phyloP scores from a whole-genome alignment of 2,113 vertebrate species.

The Rhadina sibilatrix region DNA sequence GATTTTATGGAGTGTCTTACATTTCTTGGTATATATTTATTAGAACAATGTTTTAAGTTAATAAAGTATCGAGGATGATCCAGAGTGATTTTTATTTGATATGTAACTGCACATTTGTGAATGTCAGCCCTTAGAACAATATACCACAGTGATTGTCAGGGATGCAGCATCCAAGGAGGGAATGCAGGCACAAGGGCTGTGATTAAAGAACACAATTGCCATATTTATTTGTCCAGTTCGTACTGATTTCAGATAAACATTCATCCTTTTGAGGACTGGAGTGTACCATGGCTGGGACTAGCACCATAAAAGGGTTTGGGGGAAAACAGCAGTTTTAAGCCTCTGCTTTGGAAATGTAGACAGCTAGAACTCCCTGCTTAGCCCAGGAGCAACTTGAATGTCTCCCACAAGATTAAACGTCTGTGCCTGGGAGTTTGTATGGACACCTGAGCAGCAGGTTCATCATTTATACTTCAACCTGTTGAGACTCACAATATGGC shows the following conservation, averaged over 20 bases:
- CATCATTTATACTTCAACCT: neutral
- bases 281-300: neutral
- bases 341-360: neutral
- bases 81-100: constrained; percentile 43
- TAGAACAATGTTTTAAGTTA: constrained; percentile 80
- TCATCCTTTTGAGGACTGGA: neutral
- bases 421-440: neutral
- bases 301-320: neutral
- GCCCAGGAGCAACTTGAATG: neutral
- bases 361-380: neutral
- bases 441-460: constrained; percentile 29
- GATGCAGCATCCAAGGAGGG: neutral
- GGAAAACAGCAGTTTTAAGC: neutral
- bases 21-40: constrained; percentile 80
- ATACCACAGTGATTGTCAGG: neutral
- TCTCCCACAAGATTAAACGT: neutral
- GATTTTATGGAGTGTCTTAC: constrained; percentile 71
- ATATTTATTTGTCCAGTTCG: neutral
- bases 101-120: neutral
- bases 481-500: neutral
- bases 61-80: constrained; percentile 73
- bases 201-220: neutral
- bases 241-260: neutral
- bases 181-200: neutral
- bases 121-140: neutral